Conservation (phyloP, 2,113 vertebrate genomes). For the Albula goreensis region DNA sequence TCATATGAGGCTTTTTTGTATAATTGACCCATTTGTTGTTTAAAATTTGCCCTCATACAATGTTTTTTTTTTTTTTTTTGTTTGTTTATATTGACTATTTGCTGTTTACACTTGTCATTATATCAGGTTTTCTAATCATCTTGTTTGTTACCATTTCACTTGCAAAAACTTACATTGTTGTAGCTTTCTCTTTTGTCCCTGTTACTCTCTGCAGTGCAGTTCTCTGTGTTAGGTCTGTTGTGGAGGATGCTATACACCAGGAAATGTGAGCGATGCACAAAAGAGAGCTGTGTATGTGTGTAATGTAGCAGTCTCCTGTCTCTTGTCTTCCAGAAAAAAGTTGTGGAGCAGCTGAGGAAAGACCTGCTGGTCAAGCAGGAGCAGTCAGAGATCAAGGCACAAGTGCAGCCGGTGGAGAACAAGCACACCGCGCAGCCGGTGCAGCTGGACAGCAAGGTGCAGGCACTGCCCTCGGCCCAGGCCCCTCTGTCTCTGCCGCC, state of each 20-base stretch:
- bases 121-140: too few relatives aligned
- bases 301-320: not conserved
- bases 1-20: not conserved
- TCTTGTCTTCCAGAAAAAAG: slow-evolving; percentile 49
- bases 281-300: not conserved
- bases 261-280: not conserved
- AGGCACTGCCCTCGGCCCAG: slow-evolving; percentile 41
- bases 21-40: not conserved
- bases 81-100: too few relatives aligned
- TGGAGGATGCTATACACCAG: not conserved
- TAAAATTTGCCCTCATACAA: not conserved
- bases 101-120: too few relatives aligned
- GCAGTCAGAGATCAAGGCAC: slow-evolving; percentile 41
- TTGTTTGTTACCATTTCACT: not conserved
- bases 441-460: slow-evolving; percentile 43
- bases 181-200: not conserved
- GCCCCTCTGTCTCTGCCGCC: slow-evolving; percentile 42
- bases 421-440: slow-evolving; percentile 12
- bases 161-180: not conserved
- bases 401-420: slow-evolving; percentile 18
- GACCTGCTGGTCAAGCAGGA: slow-evolving; percentile 58
- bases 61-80: not conserved
- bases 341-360: slow-evolving; percentile 57
- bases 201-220: not conserved
- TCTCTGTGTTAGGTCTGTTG: not conserved